A percentile compares a stretch with the other conserved stretches of the same genome.
phyloP scores from a whole-genome alignment of 64 coral and sea anemone species.

The Porites lutea region DNA sequence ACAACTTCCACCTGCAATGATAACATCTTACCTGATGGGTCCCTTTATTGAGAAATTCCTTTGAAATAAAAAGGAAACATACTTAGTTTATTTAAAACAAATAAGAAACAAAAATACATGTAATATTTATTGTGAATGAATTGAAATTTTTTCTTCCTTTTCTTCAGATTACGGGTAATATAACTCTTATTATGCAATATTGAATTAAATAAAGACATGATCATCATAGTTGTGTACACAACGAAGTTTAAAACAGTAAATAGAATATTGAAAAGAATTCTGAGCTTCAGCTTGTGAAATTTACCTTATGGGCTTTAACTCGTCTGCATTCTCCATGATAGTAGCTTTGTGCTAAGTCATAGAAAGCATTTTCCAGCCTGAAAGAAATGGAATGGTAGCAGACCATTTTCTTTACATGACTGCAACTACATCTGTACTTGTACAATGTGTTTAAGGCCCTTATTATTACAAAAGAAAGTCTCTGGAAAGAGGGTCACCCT shows the following conservation, averaged over 20 bases:
- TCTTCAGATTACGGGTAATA: too few relatives aligned
- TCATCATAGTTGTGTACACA: too few relatives aligned
- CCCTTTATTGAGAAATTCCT: slow-evolving; percentile 86
- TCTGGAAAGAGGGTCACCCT: too few relatives aligned
- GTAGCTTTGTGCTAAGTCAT: slow-evolving; percentile 96
- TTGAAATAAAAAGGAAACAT: background rate
- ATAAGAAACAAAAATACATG: background rate
- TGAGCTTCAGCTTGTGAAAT: background rate
- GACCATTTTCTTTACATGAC: too few relatives aligned
- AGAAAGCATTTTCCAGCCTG: slow-evolving; percentile 97
- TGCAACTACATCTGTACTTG: too few relatives aligned
- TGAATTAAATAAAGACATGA: too few relatives aligned
- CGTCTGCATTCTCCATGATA: slow-evolving; percentile 97
- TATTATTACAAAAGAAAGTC: too few relatives aligned
- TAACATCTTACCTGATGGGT: slow-evolving; percentile 18
- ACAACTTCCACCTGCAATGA: too few relatives aligned
- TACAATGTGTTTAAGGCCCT: too few relatives aligned
- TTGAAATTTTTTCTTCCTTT: background rate
- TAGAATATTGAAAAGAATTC: background rate
- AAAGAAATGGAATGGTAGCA: background rate
- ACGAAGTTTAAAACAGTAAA: background rate
- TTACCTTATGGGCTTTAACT: slow-evolving; percentile 95
- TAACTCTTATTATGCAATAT: too few relatives aligned
- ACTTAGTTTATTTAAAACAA: background rate
- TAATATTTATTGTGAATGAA: background rate